These are phyloP conservation scores for Scaptomyza hsui DNA, from an alignment of 1,140 invertebrate species.

Conservation along the genomic window DNA sequence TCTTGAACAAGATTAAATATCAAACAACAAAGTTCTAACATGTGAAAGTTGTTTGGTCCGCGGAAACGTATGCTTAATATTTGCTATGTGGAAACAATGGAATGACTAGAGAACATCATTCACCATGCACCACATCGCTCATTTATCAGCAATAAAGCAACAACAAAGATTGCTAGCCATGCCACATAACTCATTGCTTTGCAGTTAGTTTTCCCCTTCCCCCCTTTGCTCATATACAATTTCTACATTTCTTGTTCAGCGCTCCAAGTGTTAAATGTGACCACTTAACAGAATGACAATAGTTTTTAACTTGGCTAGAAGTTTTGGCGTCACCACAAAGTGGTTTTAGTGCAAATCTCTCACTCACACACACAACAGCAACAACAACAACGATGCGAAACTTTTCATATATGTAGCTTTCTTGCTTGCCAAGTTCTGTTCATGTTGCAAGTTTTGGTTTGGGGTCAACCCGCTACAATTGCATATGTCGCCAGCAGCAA, in stretches of 20 bases:
- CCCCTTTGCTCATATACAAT: not conserved
- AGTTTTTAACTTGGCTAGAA: constrained; percentile 83
- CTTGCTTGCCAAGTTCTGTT: constrained; percentile 57
- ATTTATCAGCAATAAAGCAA: constrained; percentile 51
- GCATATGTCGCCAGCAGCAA: constrained; percentile 69
- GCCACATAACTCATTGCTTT: constrained; percentile 66
- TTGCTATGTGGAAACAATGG: not conserved
- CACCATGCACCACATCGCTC: constrained; percentile 26
- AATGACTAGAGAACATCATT: constrained; percentile 23
- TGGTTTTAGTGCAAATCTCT: constrained; percentile 77
- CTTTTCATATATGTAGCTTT: constrained; percentile 57
- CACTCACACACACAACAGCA: constrained; percentile 35
- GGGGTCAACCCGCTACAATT: constrained; percentile 49
- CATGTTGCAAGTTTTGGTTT: constrained; percentile 15
- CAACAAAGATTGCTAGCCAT: constrained; percentile 45
- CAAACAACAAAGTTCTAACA: not conserved
- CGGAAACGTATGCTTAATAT: constrained; percentile 32
- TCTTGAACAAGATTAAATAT: not conserved
- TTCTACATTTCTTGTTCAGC: constrained; percentile 31
- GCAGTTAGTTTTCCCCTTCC: not conserved
- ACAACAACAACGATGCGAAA: constrained; percentile 32
- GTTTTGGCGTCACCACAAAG: constrained; percentile 82
- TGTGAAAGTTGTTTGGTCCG: not conserved
- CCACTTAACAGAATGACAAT: constrained; percentile 83
- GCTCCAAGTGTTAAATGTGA: constrained; percentile 80